phyloP scores from a whole-genome alignment of 92 coral and sea anemone genomes.

The Palythoa heliodiscus region DNA sequence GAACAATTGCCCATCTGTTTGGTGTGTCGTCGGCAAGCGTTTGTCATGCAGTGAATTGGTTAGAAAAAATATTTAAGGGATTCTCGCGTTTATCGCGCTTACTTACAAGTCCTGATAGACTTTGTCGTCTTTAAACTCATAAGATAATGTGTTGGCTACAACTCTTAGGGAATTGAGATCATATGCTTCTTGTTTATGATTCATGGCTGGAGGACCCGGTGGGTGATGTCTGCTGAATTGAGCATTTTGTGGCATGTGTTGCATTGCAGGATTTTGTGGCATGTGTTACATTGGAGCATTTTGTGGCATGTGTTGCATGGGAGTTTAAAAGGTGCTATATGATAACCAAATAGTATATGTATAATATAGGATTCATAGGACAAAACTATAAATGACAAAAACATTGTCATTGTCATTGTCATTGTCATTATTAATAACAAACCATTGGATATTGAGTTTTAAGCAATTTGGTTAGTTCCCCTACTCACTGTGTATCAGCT shows the following conservation, averaged over 20 bases:
- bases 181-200: slow-evolving; percentile 26
- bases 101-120: slow-evolving; percentile 30
- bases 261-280: slow-evolving; percentile 5
- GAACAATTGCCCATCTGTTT: slow-evolving; percentile 48
- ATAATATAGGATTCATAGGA: too few relatives aligned
- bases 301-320: slow-evolving; percentile 21
- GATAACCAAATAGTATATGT: slow-evolving; percentile 34
- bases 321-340: slow-evolving; percentile 17
- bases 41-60: slow-evolving; percentile 18
- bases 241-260: slow-evolving; percentile 27
- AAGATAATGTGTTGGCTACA: slow-evolving; percentile 23
- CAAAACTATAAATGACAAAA: too few relatives aligned
- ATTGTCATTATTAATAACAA: too few relatives aligned
- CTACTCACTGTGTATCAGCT: too few relatives aligned
- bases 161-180: slow-evolving; percentile 20
- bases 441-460: too few relatives aligned
- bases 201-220: slow-evolving; percentile 22
- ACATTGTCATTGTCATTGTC: too few relatives aligned
- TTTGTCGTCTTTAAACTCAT: slow-evolving; percentile 21
- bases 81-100: slow-evolving; percentile 1
- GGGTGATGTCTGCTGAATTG: slow-evolving; percentile 19
- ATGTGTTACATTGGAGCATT: slow-evolving; percentile 10
- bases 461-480: too few relatives aligned
- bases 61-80: slow-evolving; percentile 12
- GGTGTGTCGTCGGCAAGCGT: slow-evolving; percentile 31